Evolutionary conservation across 2,797 vertebrate genomes (phyloP).

Genomic region (Otolemur crassicaudatus): DNA sequence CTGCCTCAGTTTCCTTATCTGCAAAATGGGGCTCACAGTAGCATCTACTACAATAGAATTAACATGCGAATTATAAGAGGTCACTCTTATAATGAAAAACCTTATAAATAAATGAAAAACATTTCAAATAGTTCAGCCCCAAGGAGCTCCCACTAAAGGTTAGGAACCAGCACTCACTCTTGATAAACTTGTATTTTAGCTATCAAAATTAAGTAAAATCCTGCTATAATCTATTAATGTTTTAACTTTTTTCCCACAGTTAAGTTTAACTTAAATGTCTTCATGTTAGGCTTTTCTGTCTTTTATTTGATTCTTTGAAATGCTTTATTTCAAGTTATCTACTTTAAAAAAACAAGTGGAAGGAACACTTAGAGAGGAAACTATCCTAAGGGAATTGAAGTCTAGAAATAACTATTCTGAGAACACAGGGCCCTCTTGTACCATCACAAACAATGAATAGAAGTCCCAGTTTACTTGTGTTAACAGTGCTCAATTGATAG

Average conservation of each 20-base stretch:
- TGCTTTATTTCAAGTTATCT: slow-evolving; percentile 71
- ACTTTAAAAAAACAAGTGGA: slow-evolving; percentile 69
- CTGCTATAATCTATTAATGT: background rate
- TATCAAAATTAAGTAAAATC: slow-evolving; percentile 38
- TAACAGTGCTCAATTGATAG: slow-evolving; percentile 84
- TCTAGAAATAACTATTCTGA: slow-evolving; percentile 87
- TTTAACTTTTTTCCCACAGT: background rate
- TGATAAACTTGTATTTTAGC: background rate
- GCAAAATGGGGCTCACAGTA: background rate
- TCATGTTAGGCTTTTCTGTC: background rate
- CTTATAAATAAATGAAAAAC: background rate
- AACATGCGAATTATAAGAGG: background rate
- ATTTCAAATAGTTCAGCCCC: background rate
- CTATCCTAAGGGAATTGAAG: slow-evolving; percentile 79
- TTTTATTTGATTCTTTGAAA: slow-evolving; percentile 67
- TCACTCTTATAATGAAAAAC: background rate
- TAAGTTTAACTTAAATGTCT: slow-evolving; percentile 34
- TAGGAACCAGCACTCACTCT: background rate
- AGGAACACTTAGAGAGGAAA: slow-evolving; percentile 82
- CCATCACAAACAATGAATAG: slow-evolving; percentile 85
- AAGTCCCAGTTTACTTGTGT: slow-evolving; percentile 83
- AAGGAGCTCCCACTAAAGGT: background rate
- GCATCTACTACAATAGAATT: background rate
- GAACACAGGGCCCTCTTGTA: slow-evolving; percentile 84
- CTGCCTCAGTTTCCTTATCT: background rate